Conservation (phyloP, 1,140 invertebrate species). For the Drosophila takahashii region DNA sequence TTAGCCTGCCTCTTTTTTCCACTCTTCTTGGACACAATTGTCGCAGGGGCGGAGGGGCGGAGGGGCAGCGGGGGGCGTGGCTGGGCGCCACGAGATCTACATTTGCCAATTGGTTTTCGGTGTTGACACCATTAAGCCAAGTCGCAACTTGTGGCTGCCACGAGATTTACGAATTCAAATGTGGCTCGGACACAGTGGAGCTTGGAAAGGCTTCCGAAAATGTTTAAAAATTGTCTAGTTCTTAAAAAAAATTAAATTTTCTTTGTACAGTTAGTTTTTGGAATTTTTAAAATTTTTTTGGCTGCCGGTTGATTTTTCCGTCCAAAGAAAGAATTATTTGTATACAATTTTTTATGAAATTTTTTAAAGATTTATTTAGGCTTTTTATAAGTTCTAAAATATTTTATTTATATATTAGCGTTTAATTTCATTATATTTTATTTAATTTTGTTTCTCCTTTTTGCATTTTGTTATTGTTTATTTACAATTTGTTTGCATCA, state of each 20-base stretch:
- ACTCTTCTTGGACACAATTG: constrained; percentile 12
- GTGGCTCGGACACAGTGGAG: neutral
- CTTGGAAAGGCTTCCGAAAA: neutral
- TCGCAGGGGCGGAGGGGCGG: neutral
- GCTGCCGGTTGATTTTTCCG: no score
- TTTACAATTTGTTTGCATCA: neutral
- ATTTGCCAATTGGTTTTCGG: constrained; percentile 40
- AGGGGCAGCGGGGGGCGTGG: constrained; percentile 1
- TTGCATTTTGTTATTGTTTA: neutral
- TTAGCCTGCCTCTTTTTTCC: constrained; percentile 14
- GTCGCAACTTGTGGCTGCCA: constrained; percentile 11
- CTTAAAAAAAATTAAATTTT: no score
- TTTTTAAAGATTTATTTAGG: no score
- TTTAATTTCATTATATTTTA: no score
- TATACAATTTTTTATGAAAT: no score
- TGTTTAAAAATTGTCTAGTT: no score
- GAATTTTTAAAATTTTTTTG: no score
- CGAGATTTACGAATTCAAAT: constrained; percentile 5
- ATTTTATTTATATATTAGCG: no score
- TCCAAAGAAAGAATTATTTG: no score
- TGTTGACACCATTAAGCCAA: constrained; percentile 63
- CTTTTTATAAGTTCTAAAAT: no score
- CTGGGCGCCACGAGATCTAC: constrained; percentile 15
- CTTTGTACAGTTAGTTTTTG: no score
- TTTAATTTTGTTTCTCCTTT: neutral